Percentiles rank a stretch among this genome's conserved stretches.
These are phyloP conservation scores for Heliconius hortense DNA, from an alignment of 2,888 invertebrate genomes.

Conservation along the genomic window DNA sequence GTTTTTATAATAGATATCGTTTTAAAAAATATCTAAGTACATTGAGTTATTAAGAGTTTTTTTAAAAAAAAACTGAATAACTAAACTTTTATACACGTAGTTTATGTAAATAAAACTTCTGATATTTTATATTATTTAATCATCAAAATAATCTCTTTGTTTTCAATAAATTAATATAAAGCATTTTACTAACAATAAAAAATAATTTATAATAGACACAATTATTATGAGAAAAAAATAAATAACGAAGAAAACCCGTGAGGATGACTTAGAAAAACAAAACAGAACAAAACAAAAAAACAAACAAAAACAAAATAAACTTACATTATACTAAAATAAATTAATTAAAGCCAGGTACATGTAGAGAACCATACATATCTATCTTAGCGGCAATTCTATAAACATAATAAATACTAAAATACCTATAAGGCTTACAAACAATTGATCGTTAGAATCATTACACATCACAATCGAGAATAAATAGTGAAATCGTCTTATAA, in stretches of 20 bases:
- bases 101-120: conserved; percentile 21
- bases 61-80: no score
- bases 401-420: conserved; percentile 41
- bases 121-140: conserved; percentile 35
- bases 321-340: conserved; percentile 39
- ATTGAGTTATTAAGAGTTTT: no score
- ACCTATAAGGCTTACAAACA: conserved; percentile 54
- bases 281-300: conserved; percentile 10
- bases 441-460: conserved; percentile 50
- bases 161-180: conserved; percentile 37
- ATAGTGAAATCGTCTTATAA: conserved; percentile 67
- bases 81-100: neutral
- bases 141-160: conserved; percentile 37
- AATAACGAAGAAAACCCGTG: conserved; percentile 31
- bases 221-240: conserved; percentile 31
- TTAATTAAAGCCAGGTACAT: conserved; percentile 46
- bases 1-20: no score
- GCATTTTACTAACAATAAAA: conserved; percentile 28
- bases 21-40: no score
- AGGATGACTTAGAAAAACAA: conserved; percentile 33
- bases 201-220: conserved; percentile 24
- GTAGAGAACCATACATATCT: conserved; percentile 36
- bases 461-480: conserved; percentile 61
- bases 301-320: conserved; percentile 26
- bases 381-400: conserved; percentile 23